phyloP scores from a whole-genome alignment of 2,113 vertebrate species.

The Heterocephalus glaber region DNA sequence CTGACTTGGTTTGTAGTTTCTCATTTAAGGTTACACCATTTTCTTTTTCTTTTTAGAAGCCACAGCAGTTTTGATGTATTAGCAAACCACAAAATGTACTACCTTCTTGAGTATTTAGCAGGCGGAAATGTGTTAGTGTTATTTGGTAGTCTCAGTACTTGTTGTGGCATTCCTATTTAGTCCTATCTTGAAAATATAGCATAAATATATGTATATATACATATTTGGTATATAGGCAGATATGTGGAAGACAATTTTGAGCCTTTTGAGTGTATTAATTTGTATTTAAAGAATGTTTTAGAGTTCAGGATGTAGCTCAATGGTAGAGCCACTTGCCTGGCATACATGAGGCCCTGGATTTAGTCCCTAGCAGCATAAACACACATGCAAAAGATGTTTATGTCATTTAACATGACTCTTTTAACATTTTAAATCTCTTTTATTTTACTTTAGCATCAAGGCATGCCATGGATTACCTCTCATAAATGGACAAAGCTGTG shows the following conservation, averaged over 20 bases:
- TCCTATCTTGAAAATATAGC: slow-evolving; percentile 17
- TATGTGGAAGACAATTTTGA: slow-evolving; percentile 1
- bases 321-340: neutral
- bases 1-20: slow-evolving; percentile 60
- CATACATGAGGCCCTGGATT: neutral
- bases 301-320: neutral
- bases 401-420: neutral
- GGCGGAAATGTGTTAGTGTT: slow-evolving; percentile 39
- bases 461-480: slow-evolving; percentile 97
- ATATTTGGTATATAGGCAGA: neutral
- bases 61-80: slow-evolving; percentile 63
- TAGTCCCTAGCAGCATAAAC: neutral
- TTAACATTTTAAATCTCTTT: slow-evolving; percentile 59
- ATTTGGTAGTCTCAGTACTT: neutral
- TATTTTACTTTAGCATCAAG: slow-evolving; percentile 89
- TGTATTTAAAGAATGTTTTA: slow-evolving; percentile 32
- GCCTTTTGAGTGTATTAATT: slow-evolving; percentile 29
- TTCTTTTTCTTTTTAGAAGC: slow-evolving; percentile 74
- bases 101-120: slow-evolving; percentile 50
- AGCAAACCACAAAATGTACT: slow-evolving; percentile 67
- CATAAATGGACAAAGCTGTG: slow-evolving; percentile 97
- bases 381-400: neutral
- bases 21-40: slow-evolving; percentile 50
- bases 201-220: neutral
- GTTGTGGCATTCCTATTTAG: neutral